A percentile compares a stretch with the other conserved stretches of the same genome.
phyloP scores from a whole-genome alignment of 2,113 vertebrate species.

The Pithys albifrons region DNA sequence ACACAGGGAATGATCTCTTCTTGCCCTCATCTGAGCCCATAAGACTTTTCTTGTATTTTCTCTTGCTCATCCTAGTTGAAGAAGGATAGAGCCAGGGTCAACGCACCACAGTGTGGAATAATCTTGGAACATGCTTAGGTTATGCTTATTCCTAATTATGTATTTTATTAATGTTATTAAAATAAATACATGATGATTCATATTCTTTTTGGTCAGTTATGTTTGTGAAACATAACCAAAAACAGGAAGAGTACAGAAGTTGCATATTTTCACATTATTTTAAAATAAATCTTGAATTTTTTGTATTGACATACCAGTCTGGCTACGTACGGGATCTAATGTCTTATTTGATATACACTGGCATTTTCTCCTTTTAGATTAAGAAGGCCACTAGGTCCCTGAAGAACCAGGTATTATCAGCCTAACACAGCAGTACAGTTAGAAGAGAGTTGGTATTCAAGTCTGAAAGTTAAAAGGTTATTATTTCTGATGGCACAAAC shows the following conservation, averaged over 20 bases:
- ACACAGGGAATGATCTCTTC: neutral
- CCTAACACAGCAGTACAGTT: neutral
- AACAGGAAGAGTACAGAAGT: neutral
- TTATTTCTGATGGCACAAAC: neutral
- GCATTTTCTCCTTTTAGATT: neutral
- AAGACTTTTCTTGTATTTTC: neutral
- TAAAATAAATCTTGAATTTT: neutral
- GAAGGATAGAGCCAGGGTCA: neutral
- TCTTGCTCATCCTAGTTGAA: neutral
- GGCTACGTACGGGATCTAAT: neutral
- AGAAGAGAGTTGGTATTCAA: neutral
- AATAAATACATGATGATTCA: neutral
- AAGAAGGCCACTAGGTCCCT: neutral
- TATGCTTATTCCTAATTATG: neutral
- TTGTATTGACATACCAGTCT: neutral
- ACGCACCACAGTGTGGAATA: too few species aligned
- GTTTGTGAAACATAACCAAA: neutral
- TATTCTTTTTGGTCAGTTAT: neutral
- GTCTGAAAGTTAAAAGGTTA: neutral
- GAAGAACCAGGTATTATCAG: neutral
- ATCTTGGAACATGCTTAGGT: neutral
- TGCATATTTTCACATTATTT: neutral
- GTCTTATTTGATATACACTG: neutral
- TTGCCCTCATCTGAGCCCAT: neutral
- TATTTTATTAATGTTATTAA: neutral